Base-by-base conservation (phyloP, 2,797 vertebrate species). In the Gobionotothen gibberifrons region DNA sequence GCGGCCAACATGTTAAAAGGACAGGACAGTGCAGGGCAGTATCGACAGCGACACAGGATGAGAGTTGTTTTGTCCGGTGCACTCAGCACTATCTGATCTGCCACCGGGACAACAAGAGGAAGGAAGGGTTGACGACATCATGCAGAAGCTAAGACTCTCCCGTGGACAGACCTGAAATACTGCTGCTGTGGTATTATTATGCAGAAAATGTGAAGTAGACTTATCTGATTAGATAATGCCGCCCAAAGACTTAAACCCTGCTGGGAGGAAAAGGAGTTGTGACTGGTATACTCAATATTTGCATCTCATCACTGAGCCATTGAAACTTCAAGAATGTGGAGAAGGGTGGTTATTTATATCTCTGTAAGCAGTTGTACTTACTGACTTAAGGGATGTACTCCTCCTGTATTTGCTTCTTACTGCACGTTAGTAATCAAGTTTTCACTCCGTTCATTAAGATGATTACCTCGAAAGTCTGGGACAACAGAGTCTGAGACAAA, bases 381-480 rank as follows among this genome's bases (percentile, higher is more conserved):
- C n/a, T 57, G 47, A 59, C 65, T 64, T 72, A 84, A 82, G 83
- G 22, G 82, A 91, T 89, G 81, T n/a, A n/a, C n/a, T n/a, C n/a
- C n/a, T n/a, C n/a, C n/a, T n/a, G n/a, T 15, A 83, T 87, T 82
- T 90, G 68, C 79, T 81, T 85, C 58, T 69, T 63, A 51, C 61
- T 79, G 83, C 82, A 79, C 81, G 88, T 84, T 72, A 75, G 42
- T 90, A 90, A 93, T 93, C 87, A 80, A 81, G 91, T 90, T 32
- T 84, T 76, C 65, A 71, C 48, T 61, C 71, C 71, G 32, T 81
- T 90, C 76, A 85, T 91, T 87, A 86, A 56, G 79, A 85, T 90
- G 90, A 92, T 91, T 85, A 88, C 82, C 80, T 51, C 73, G 76
- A 86, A 75, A 68, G 83, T 72, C 85, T 81, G 80, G 65, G 63